Conservation (phyloP, 2,888 invertebrate genomes). For the Lasioglossum zephyrum region DNA sequence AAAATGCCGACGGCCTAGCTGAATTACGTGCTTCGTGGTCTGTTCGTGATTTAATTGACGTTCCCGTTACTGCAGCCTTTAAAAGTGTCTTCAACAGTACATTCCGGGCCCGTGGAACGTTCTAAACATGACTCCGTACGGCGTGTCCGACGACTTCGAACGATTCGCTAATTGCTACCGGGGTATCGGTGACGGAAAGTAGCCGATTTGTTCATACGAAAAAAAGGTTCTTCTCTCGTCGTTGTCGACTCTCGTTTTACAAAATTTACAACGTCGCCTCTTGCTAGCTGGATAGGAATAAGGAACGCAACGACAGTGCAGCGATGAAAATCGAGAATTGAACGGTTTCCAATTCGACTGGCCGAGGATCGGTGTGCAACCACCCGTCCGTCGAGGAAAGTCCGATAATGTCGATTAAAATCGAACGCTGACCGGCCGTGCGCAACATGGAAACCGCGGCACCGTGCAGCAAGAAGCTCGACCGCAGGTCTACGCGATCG, state of each 20-base stretch:
- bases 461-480: constrained; percentile 52
- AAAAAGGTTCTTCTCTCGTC: background rate
- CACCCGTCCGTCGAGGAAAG: background rate
- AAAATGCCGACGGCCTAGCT: constrained; percentile 1
- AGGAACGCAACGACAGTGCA: background rate
- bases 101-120: background rate
- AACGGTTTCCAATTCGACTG: background rate
- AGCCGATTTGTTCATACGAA: constrained; percentile 10
- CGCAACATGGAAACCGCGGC: constrained; percentile 49
- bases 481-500: constrained; percentile 70
- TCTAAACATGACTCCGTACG: background rate
- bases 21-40: constrained; percentile 30
- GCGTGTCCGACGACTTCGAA: background rate
- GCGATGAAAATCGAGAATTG: background rate
- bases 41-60: constrained; percentile 46
- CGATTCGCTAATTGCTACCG: background rate
- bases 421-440: constrained; percentile 30
- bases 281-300: no score
- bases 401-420: constrained; percentile 32
- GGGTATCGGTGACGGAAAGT: constrained; percentile 27
- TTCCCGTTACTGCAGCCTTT: constrained; percentile 44
- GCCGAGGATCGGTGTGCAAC: background rate
- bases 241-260: background rate
- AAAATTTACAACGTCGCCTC: background rate
- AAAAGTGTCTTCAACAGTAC: constrained; percentile 18